Evolutionary conservation across 1,140 invertebrate species (phyloP).

Genomic region (Caenorhabditis tropicalis): DNA sequence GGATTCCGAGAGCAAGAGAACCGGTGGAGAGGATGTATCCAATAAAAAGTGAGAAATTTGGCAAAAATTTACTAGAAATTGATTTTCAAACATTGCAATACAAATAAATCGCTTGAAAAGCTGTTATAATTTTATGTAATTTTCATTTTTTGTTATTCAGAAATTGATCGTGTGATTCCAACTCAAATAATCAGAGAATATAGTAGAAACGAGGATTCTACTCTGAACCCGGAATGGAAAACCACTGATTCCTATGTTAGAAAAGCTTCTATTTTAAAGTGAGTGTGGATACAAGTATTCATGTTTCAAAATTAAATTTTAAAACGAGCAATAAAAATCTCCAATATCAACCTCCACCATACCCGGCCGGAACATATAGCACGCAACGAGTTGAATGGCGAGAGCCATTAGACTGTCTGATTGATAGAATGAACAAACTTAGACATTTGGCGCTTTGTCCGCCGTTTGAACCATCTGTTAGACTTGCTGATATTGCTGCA

Average conservation of each 20-base stretch:
- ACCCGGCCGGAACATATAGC: background rate
- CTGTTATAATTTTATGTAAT: too few relatives aligned
- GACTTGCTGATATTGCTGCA: conserved; percentile 23
- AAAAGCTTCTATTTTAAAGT: conserved; percentile 13
- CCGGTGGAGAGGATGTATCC: background rate
- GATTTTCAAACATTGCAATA: too few relatives aligned
- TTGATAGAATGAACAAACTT: conserved; percentile 25
- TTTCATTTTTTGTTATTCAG: background rate
- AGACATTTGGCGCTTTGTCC: background rate
- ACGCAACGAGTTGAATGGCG: conserved; percentile 21
- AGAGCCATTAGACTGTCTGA: conserved; percentile 14
- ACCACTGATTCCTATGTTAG: conserved; percentile 5
- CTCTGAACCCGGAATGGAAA: background rate
- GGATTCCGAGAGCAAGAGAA: conserved; percentile 6
- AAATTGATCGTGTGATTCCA: background rate
- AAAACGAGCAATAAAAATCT: too few relatives aligned
- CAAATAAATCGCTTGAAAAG: too few relatives aligned
- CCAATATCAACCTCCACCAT: background rate
- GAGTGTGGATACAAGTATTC: too few relatives aligned
- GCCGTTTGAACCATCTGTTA: background rate
- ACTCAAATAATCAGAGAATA: background rate
- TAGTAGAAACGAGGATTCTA: background rate
- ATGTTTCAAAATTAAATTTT: too few relatives aligned
- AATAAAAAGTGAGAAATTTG: background rate
- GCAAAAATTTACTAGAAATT: too few relatives aligned